A percentile compares a stretch with the other conserved stretches of the same genome.
phyloP scores from a whole-genome alignment of 2,113 vertebrate species.

The Dolichotis patagonum region DNA sequence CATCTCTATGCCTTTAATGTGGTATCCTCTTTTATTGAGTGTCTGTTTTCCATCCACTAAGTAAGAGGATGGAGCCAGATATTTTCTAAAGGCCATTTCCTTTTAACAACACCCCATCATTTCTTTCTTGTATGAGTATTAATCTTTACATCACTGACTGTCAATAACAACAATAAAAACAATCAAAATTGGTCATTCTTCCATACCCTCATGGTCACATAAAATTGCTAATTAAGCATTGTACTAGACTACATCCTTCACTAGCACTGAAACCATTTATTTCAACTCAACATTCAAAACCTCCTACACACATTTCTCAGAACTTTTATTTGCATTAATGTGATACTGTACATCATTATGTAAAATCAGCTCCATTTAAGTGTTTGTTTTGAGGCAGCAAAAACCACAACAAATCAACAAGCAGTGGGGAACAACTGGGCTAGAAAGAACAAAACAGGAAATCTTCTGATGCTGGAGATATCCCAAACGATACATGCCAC shows the following conservation, averaged over 20 bases:
- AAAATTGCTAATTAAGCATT: not conserved
- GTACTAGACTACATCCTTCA: not conserved
- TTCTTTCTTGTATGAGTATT: not conserved
- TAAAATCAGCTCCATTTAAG: not conserved
- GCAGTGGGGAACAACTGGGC: not conserved
- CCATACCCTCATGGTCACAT: not conserved
- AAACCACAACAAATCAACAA: not conserved
- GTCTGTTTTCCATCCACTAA: not conserved
- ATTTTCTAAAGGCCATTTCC: not conserved
- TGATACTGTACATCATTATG: not conserved
- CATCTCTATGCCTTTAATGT: not conserved
- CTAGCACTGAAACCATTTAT: not conserved
- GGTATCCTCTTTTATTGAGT: not conserved
- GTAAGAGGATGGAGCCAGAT: not conserved
- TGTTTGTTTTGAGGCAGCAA: not conserved
- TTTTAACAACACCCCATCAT: not conserved
- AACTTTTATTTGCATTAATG: constrained; percentile 49
- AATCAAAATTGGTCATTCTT: not conserved
- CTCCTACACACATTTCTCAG: not conserved
- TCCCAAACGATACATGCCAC: not conserved
- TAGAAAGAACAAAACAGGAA: not conserved
- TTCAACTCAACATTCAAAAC: not conserved
- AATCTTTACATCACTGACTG: not conserved
- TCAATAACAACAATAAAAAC: not conserved
- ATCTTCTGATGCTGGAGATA: not conserved